A percentile compares a stretch with the other conserved stretches of the same genome.
Conservation (phyloP, 2,888 invertebrate genomes). For the Malachius bipustulatus region DNA sequence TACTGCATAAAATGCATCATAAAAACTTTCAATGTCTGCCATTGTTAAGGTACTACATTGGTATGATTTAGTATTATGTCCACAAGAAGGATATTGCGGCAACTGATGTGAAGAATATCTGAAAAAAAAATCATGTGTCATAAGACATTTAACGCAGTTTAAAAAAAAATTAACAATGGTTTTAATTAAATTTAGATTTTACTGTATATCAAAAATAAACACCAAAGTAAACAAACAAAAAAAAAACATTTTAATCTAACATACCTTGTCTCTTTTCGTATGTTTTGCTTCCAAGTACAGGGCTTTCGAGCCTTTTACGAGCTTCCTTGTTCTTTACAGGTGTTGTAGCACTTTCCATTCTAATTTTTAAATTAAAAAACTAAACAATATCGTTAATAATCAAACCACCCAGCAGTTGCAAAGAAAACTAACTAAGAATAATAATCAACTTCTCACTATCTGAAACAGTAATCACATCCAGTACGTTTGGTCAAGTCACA, state of each 20-base stretch:
- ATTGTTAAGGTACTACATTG: conserved; percentile 4
- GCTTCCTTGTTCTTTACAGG: conserved; percentile 4
- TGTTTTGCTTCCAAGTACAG: conserved; percentile 2
- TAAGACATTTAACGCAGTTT: no score
- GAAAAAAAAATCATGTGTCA: no score
- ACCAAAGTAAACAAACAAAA: no score
- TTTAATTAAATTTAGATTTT: no score
- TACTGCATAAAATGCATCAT: no score
- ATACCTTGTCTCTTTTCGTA: conserved; percentile 4
- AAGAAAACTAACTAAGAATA: conserved; percentile 2
- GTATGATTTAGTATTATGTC: conserved; percentile 4
- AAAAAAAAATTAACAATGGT: no score
- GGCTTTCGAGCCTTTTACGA: conserved; percentile 4
- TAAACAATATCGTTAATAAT: conserved; percentile 1
- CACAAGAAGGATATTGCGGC: conserved; percentile 4
- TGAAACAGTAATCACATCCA: no score
- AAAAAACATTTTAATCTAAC: no score
- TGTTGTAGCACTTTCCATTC: conserved; percentile 2
- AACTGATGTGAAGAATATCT: conserved; percentile 4
- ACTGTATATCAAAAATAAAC: no score
- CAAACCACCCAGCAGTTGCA: neutral
- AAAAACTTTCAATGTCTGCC: conserved; percentile 5
- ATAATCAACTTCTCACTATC: no score
- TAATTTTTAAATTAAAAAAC: neutral
- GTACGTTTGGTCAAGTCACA: no score